Percentiles rank a stretch among this genome's conserved stretches.
These are phyloP conservation scores for Trogon melanurus DNA, from an alignment of 2,113 vertebrate species.

Conservation along the genomic window DNA sequence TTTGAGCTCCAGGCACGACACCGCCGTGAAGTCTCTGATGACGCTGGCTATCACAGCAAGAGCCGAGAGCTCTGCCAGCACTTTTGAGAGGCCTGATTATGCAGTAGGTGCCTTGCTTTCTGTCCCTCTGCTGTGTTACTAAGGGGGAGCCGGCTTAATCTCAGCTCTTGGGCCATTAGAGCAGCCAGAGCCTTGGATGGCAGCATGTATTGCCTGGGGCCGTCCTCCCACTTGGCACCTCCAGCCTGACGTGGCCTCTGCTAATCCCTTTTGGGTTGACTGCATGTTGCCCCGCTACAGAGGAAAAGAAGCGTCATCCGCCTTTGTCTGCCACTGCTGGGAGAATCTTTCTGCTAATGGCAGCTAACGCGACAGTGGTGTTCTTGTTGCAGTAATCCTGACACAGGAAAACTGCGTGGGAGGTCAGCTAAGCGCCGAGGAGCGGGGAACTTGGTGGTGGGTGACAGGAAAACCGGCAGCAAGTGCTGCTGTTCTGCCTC, in stretches of 20 bases:
- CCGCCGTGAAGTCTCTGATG: not conserved
- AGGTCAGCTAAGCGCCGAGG: rapidly evolving
- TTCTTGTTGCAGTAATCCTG: rapidly evolving
- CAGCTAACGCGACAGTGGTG: rapidly evolving
- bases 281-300: not conserved
- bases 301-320: not conserved
- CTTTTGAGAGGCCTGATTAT: not conserved
- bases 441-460: not conserved
- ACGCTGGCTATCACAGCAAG: not conserved
- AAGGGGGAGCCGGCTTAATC: not conserved
- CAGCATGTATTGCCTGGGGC: conserved; percentile 7
- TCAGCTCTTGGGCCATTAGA: not conserved
- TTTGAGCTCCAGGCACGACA: conserved; percentile 21
- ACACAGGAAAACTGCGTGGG: rapidly evolving
- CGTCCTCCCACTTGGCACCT: not conserved
- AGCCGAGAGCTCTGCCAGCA: not conserved
- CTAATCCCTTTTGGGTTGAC: not conserved
- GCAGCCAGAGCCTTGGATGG: not conserved
- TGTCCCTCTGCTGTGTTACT: not conserved
- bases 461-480: not conserved
- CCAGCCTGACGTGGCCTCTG: not conserved
- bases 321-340: not conserved
- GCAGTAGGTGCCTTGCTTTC: conserved; percentile 10
- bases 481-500: rapidly evolving
- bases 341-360: not conserved